These are phyloP conservation scores for Bovichtus diacanthus DNA, from an alignment of 2,797 vertebrate genomes.

Conservation along the genomic window DNA sequence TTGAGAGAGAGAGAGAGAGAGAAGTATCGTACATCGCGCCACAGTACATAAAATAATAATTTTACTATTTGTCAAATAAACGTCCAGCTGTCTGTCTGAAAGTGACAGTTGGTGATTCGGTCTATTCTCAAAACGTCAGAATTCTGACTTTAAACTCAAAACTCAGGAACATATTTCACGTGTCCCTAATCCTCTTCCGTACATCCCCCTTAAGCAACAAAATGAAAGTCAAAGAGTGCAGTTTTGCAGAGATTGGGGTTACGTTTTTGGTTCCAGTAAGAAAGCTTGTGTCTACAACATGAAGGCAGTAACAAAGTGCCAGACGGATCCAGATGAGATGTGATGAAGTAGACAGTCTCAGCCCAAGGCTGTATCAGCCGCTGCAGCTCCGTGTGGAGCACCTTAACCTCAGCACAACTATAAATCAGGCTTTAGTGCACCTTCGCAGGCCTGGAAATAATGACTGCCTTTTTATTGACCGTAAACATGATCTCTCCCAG, in stretches of 20 bases:
- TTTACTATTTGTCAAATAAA: no score
- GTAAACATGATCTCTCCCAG: background rate
- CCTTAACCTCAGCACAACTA: background rate
- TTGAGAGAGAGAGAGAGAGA: no score
- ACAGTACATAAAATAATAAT: no score
- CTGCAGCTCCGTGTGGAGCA: background rate
- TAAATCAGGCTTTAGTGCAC: background rate
- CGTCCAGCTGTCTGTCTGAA: no score
- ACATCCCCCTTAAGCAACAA: background rate
- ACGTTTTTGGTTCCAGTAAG: conserved; percentile 4
- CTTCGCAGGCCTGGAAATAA: background rate
- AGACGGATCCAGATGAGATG: conserved; percentile 16
- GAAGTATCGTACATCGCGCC: no score
- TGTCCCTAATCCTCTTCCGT: no score
- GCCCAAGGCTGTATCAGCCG: background rate
- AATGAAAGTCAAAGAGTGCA: conserved; percentile 9
- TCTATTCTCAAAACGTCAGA: no score
- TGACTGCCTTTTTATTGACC: conserved; percentile 3
- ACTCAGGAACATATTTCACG: no score
- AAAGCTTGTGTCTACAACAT: background rate
- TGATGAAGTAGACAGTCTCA: conserved; percentile 5
- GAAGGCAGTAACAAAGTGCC: conserved; percentile 23
- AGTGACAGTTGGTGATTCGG: no score
- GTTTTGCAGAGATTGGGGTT: background rate
- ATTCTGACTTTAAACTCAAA: no score